A percentile compares a stretch with the other conserved stretches of the same genome.
These are phyloP conservation scores for Brachionus rubens DNA, from an alignment of 1,140 invertebrate species.

Conservation along the genomic window DNA sequence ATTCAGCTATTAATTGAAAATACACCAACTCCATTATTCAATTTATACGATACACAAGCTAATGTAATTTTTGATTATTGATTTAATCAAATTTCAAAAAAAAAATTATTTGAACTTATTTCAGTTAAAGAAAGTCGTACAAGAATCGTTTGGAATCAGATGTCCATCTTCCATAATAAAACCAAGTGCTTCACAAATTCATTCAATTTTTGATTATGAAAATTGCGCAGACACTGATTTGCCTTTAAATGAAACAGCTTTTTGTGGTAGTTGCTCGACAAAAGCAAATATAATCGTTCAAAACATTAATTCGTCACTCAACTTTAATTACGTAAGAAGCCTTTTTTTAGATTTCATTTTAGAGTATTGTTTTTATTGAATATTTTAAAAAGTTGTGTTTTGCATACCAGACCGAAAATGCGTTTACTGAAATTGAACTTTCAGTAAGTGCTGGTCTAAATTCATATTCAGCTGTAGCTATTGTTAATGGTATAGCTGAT, in stretches of 20 bases:
- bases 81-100: not conserved
- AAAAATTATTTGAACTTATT: not conserved
- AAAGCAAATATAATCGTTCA: not conserved
- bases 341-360: not conserved
- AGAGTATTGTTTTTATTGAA: not conserved
- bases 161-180: not conserved
- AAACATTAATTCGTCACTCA: not conserved
- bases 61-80: not conserved
- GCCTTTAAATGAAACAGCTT: not conserved
- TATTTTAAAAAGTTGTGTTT: not conserved
- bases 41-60: not conserved
- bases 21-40: not conserved
- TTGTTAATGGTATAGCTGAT: not conserved
- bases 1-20: not conserved
- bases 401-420: not conserved
- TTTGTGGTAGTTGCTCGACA: constrained; percentile 14
- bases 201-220: not conserved
- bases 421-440: not conserved
- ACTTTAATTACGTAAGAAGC: not conserved
- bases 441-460: not conserved
- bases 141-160: not conserved
- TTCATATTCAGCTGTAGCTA: not conserved
- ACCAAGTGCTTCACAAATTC: no score
- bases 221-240: not conserved
- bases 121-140: not conserved